Evolutionary conservation across 2,888 invertebrate species (phyloP).

Genomic region (Masnerella sp.): DNA sequence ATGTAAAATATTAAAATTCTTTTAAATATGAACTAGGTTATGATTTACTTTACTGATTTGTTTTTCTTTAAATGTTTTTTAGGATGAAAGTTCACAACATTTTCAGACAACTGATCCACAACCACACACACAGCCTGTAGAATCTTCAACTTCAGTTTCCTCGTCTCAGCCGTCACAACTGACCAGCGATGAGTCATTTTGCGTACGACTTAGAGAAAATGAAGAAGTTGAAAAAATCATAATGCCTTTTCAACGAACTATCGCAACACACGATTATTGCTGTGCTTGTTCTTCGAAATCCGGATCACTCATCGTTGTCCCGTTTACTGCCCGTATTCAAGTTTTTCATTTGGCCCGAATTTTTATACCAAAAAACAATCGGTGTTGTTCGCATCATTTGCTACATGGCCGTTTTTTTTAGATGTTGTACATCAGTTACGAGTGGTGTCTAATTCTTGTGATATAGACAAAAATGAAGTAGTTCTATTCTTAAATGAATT

Average conservation of each 20-base stretch:
- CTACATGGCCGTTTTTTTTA: conserved; percentile 8
- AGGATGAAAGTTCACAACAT: too few species aligned
- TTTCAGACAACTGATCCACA: too few species aligned
- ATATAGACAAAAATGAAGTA: conserved; percentile 12
- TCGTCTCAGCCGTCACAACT: not conserved
- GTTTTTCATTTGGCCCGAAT: conserved; percentile 10
- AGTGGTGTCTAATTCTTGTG: conserved; percentile 13
- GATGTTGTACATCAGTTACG: conserved; percentile 2
- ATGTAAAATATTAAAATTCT: too few species aligned
- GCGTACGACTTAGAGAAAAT: conserved; percentile 3
- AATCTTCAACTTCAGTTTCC: conserved; percentile 3
- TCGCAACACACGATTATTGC: conserved; percentile 26
- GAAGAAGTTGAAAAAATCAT: conserved; percentile 4
- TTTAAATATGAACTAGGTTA: too few species aligned
- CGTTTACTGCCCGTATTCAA: conserved; percentile 19
- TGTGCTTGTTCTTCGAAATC: conserved; percentile 10
- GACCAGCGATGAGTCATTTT: conserved; percentile 8
- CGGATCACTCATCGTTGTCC: not conserved
- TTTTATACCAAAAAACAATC: conserved; percentile 22
- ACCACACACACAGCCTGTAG: too few species aligned
- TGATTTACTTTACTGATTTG: too few species aligned
- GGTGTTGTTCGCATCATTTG: conserved; percentile 17
- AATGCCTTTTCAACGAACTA: conserved; percentile 12
- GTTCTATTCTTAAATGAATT: conserved; percentile 7
- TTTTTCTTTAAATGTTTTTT: too few species aligned